Conservation (phyloP, 2,888 invertebrate species). For the Eudemis profundana region DNA sequence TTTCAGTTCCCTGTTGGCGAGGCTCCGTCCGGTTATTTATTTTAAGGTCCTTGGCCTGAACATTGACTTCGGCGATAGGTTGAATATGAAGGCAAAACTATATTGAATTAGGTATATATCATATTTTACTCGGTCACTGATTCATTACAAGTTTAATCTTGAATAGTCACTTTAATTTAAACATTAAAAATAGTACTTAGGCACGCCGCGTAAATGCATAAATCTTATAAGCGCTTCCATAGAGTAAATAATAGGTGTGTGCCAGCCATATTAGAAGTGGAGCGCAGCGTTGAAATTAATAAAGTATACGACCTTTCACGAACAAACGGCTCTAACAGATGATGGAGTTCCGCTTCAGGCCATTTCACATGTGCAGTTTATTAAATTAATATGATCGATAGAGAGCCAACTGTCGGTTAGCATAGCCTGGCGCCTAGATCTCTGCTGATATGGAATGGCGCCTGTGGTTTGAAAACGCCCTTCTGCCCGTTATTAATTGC, state of each 20-base stretch:
- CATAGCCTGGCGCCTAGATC: constrained; percentile 71
- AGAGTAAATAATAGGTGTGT: constrained; percentile 32
- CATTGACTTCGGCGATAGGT: no score
- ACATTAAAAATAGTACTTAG: no score
- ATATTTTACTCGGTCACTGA: no score
- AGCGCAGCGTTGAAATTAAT: constrained; percentile 48
- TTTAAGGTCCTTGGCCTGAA: no score
- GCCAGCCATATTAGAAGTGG: constrained; percentile 34
- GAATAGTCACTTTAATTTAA: background rate
- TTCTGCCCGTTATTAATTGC: constrained; percentile 83
- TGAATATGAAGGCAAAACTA: no score
- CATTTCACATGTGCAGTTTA: constrained; percentile 63
- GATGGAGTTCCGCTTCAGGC: constrained; percentile 48
- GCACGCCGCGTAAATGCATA: background rate
- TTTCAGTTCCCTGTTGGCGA: no score
- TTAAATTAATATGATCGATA: constrained; percentile 76
- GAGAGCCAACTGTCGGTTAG: constrained; percentile 59
- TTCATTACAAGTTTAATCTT: no score
- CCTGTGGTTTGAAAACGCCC: constrained; percentile 79
- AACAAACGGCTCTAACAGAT: constrained; percentile 46
- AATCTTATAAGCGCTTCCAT: background rate
- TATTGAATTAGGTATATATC: no score
- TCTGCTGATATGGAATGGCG: constrained; percentile 79
- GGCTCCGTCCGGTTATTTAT: no score
- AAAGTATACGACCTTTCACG: constrained; percentile 47